Percentiles rank a stretch among this genome's conserved stretches.
phyloP scores from a whole-genome alignment of 2,113 vertebrate species.

The Microtus richardsoni region DNA sequence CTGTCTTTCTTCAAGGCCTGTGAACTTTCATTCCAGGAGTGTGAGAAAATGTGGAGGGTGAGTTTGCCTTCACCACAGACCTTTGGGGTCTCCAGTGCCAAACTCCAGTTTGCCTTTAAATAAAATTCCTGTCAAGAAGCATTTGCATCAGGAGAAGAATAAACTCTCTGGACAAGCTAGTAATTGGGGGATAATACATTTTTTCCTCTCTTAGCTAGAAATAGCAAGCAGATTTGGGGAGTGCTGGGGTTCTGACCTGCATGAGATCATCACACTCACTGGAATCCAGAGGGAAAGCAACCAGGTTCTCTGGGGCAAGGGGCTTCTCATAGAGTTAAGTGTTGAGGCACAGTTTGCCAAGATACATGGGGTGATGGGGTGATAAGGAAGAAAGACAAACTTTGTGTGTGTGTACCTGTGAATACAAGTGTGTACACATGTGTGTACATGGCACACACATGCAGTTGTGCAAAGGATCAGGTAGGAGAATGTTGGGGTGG shows the following conservation, averaged over 20 bases:
- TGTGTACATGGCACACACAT: background rate
- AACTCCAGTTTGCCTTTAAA: constrained; percentile 62
- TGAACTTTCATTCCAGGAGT: constrained; percentile 14
- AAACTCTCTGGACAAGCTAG: constrained; percentile 51
- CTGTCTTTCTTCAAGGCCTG: constrained; percentile 26
- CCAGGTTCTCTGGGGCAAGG: constrained; percentile 8
- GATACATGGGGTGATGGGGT: constrained; percentile 45
- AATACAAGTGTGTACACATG: background rate
- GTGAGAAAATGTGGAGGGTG: background rate
- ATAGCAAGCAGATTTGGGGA: background rate
- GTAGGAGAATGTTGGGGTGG: background rate
- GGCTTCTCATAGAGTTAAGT: background rate
- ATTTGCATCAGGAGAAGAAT: constrained; percentile 54
- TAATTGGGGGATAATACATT: constrained; percentile 54
- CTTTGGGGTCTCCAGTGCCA: constrained; percentile 44
- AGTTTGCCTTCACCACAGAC: constrained; percentile 57
- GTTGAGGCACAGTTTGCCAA: constrained; percentile 40
- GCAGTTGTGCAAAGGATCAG: background rate
- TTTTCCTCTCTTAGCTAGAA: constrained; percentile 48
- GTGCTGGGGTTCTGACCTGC: constrained; percentile 5
- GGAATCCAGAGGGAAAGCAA: constrained; percentile 6
- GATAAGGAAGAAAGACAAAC: constrained; percentile 52
- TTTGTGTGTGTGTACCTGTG: background rate
- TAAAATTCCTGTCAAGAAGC: constrained; percentile 60
- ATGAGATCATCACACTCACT: background rate